Base-by-base conservation (phyloP, 2,888 invertebrate species). In the Coecobrya sp. region DNA sequence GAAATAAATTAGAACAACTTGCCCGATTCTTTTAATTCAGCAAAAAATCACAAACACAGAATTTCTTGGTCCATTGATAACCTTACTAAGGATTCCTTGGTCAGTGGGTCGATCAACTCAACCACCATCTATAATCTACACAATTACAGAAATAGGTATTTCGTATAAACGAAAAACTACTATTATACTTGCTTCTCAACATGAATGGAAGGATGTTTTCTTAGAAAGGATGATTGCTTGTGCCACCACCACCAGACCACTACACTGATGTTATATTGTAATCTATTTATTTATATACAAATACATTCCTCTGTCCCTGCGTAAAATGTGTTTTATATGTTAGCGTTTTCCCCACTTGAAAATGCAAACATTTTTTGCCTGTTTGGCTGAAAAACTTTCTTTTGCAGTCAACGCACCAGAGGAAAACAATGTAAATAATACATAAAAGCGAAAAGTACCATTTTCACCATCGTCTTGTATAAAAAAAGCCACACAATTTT, bases 401-500 rank as follows among this genome's bases (percentile, higher is more conserved):
- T 76, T 86, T 42, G 49, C 42, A 76, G 76, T 76, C 45, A 42
- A 76, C 49, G 27, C 45, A 85, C 30, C 49, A 36, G 27, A 84
- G 59, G 52, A 76, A 87, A 87, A 87, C 86, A 87, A 87, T 87
- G 62, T 55, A 59, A 59, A 86, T 65, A 68, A 59, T 30, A 19
- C 11, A 79, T 22, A 27, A 55, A 16, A 25, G 73, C 52, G n/a
- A 86, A 85, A 65, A 70, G 22, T 19, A 59, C 73, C 25, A 52
- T 88, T 88, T 55, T 30, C 79, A 79, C 65, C 49, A 27, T 88
- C 87, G 19, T 19, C 86, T 30, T 62, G 25, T 65, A 88, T 62
- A 88, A 45, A 86, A 45, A 86, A 79, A 79, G 42, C 52, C 70
- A 70, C 70, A 73, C 86, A 22, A 45, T 49, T 65, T 30, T 36